phyloP scores from a whole-genome alignment of 1,140 invertebrate genomes.

The Sinella curviseta region DNA sequence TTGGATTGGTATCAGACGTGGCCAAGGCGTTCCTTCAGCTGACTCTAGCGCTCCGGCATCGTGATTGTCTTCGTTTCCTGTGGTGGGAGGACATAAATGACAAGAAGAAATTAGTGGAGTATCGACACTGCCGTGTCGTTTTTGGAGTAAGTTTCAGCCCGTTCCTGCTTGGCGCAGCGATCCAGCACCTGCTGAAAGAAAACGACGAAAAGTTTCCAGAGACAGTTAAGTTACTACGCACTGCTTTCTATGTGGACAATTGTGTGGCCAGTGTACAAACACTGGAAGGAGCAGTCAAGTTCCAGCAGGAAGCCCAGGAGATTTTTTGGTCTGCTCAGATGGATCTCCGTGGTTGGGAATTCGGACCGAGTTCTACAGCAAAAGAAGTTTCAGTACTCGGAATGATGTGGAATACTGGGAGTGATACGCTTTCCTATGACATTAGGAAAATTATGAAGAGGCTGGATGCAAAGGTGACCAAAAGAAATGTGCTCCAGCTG shows the following conservation, averaged over 20 bases:
- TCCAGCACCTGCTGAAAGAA: background rate
- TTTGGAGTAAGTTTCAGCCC: constrained; percentile 45
- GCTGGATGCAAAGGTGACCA: background rate
- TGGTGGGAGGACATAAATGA: constrained; percentile 33
- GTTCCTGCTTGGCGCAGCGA: constrained; percentile 30
- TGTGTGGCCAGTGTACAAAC: background rate
- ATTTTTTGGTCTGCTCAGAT: background rate
- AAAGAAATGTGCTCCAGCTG: background rate
- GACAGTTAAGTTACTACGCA: background rate
- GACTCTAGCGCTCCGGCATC: background rate
- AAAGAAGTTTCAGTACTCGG: background rate
- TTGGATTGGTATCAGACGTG: background rate
- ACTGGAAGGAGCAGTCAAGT: background rate
- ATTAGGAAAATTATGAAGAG: background rate
- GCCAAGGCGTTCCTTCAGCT: background rate
- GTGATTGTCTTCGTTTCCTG: constrained; percentile 29
- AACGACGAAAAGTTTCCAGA: background rate
- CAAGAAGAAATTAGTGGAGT: constrained; percentile 34
- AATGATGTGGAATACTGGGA: background rate
- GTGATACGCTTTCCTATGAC: background rate
- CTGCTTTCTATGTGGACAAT: background rate
- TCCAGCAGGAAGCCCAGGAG: background rate
- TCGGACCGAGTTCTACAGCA: background rate
- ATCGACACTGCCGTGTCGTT: constrained; percentile 49
- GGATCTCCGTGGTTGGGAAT: background rate